phyloP scores from a whole-genome alignment of 2,113 vertebrate species.

The Xiphorhynchus elegans region DNA sequence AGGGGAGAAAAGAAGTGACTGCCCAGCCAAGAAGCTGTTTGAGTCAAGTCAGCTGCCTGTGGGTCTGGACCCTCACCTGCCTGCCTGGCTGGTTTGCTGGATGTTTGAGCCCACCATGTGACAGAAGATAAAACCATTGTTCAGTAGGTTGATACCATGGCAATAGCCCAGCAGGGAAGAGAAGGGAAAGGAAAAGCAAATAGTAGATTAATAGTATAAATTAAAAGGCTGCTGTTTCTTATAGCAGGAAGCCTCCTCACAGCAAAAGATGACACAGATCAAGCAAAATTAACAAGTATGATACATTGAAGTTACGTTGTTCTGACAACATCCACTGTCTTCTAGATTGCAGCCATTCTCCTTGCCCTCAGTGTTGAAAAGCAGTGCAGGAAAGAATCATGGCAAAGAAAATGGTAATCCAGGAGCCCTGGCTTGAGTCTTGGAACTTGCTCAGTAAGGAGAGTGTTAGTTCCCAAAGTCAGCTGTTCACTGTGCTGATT shows the following conservation, averaged over 20 bases:
- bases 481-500: not conserved
- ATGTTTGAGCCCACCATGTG: not conserved
- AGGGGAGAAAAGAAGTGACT: not conserved
- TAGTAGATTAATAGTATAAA: not conserved
- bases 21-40: not conserved
- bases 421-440: not conserved
- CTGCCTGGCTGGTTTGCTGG: not conserved
- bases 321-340: not conserved
- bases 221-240: not conserved
- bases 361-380: not conserved
- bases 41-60: not conserved
- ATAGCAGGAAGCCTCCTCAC: not conserved
- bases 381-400: not conserved
- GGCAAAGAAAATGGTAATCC: not conserved
- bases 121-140: not conserved
- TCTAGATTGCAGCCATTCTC: not conserved
- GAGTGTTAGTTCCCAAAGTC: not conserved
- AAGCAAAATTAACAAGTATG: not conserved
- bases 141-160: not conserved
- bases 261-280: not conserved
- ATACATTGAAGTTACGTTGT: not conserved
- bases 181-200: not conserved
- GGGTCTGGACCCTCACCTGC: not conserved
- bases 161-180: not conserved
- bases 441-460: not conserved